Percentiles rank a stretch among this genome's conserved stretches.
phyloP scores from a whole-genome alignment of 1,140 invertebrate species.

The Schlechtendalia chinensis region DNA sequence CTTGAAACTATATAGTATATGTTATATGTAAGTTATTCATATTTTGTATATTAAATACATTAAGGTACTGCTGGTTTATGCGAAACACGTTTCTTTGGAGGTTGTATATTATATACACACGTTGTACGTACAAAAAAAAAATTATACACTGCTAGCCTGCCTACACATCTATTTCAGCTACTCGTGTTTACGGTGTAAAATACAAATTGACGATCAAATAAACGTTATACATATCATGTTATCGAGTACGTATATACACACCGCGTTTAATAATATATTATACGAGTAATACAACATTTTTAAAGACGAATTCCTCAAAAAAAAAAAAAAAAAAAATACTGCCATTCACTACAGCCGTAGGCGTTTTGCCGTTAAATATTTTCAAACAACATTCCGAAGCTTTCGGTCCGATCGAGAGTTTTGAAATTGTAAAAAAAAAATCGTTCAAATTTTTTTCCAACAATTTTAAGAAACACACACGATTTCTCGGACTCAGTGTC shows the following conservation, averaged over 20 bases:
- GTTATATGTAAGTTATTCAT: not conserved
- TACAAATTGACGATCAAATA: not conserved
- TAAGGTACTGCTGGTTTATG: not conserved
- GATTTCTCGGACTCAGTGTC: slow-evolving; percentile 19
- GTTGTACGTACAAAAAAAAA: no score
- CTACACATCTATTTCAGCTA: not conserved
- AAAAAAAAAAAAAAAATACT: not conserved
- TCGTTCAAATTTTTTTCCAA: slow-evolving; percentile 30
- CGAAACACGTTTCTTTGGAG: slow-evolving; percentile 13
- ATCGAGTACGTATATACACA: not conserved
- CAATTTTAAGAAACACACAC: not conserved
- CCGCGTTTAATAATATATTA: not conserved
- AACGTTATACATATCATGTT: not conserved
- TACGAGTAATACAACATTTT: slow-evolving; percentile 20
- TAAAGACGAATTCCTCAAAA: slow-evolving; percentile 18
- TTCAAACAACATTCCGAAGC: slow-evolving; percentile 43
- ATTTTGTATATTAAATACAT: slow-evolving; percentile 3
- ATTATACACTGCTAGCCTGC: no score
- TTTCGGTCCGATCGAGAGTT: slow-evolving; percentile 24
- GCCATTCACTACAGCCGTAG: not conserved
- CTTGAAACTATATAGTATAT: not conserved
- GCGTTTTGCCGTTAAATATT: slow-evolving; percentile 36
- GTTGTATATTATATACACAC: not conserved
- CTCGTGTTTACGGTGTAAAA: slow-evolving; percentile 5
- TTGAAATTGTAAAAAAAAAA: slow-evolving; percentile 37